phyloP scores from a whole-genome alignment of 1,140 invertebrate species.

The Vollenhovia emeryi region DNA sequence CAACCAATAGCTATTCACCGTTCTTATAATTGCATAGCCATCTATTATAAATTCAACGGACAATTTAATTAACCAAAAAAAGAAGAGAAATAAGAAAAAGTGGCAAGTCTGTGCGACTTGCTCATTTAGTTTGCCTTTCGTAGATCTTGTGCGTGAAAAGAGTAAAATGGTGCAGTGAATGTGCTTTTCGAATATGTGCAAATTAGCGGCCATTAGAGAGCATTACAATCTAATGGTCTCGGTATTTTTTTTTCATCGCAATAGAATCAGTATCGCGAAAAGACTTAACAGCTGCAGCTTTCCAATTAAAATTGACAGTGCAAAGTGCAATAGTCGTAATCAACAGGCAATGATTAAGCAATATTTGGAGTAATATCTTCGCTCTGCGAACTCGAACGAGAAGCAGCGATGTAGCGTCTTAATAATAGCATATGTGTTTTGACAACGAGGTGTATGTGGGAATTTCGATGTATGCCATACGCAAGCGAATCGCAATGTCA shows the following conservation, averaged over 20 bases:
- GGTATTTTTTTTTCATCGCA: neutral
- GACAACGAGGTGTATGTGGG: neutral
- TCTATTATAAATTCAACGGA: neutral
- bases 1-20: neutral
- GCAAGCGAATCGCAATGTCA: slow-evolving; percentile 6
- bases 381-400: neutral
- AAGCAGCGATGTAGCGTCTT: neutral
- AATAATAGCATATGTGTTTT: neutral
- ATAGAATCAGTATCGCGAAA: neutral
- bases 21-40: neutral
- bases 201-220: no score
- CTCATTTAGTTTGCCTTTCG: slow-evolving; percentile 10
- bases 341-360: neutral
- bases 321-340: neutral
- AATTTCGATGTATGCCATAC: slow-evolving; percentile 45
- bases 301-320: neutral
- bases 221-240: neutral
- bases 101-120: neutral
- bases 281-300: neutral
- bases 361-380: neutral
- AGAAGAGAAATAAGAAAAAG: neutral
- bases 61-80: slow-evolving; percentile 22
- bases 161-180: neutral
- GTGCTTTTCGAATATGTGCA: neutral
- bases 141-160: neutral